Percentiles rank a stretch among this genome's conserved stretches.
Conservation (phyloP, 2,888 invertebrate species). For the Lithodes maja region DNA sequence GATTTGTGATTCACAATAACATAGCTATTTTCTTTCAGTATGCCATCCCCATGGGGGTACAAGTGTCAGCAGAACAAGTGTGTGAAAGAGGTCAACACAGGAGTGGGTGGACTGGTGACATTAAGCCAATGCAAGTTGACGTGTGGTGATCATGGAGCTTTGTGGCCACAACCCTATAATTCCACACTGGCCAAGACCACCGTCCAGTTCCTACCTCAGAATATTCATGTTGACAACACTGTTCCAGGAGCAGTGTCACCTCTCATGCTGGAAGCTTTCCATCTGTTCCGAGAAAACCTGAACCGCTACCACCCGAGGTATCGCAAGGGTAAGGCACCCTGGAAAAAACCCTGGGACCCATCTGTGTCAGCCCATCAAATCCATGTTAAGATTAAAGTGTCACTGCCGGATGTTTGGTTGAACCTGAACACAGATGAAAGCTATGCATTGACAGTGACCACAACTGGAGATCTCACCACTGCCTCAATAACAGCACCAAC, state of each 20-base stretch:
- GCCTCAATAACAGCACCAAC: slow-evolving; percentile 76
- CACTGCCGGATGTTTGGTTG: not conserved
- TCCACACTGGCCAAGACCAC: slow-evolving; percentile 26
- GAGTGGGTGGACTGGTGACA: not conserved
- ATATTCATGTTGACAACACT: not conserved
- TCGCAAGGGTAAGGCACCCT: not conserved
- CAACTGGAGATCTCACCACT: slow-evolving; percentile 49
- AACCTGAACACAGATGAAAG: slow-evolving; percentile 43
- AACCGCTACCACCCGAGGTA: slow-evolving; percentile 51
- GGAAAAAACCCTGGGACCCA: slow-evolving; percentile 34
- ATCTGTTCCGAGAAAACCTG: slow-evolving; percentile 53
- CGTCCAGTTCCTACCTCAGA: slow-evolving; percentile 44
- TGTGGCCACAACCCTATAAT: slow-evolving; percentile 83
- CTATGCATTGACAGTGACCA: slow-evolving; percentile 46
- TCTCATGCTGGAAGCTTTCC: slow-evolving; percentile 36
- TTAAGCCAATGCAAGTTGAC: slow-evolving; percentile 79
- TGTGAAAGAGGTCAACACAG: slow-evolving; percentile 34
- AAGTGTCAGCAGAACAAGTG: slow-evolving; percentile 43
- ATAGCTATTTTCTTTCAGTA: slow-evolving; percentile 11
- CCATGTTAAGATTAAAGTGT: slow-evolving; percentile 36
- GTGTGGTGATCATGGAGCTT: slow-evolving; percentile 81
- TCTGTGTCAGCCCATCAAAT: slow-evolving; percentile 19
- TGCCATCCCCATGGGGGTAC: slow-evolving; percentile 56
- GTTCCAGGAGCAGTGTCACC: slow-evolving; percentile 9
- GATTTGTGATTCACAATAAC: no score